Percentiles rank a stretch among this genome's conserved stretches.
Conservation (phyloP, 92 coral and sea anemone species). For the Epizoanthus scotinus region DNA sequence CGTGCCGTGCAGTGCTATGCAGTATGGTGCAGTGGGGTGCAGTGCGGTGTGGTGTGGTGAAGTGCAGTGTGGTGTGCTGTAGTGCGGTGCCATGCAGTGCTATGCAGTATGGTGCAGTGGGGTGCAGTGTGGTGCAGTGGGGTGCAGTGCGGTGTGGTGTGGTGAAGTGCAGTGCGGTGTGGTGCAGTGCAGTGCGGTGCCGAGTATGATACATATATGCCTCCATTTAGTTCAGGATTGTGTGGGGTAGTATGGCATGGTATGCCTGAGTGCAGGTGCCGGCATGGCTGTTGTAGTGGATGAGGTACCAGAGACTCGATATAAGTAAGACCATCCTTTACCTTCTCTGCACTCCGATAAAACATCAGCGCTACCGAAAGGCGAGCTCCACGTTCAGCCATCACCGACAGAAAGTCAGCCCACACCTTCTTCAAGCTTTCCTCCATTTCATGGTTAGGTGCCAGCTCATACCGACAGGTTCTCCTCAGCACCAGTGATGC, state of each 20-base stretch:
- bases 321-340: background rate
- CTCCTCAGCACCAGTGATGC: constrained; percentile 91
- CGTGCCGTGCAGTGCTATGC: no score
- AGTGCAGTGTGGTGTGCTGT: background rate
- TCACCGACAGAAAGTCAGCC: constrained; percentile 75
- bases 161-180: no score
- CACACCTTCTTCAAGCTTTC: constrained; percentile 80
- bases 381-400: constrained; percentile 94
- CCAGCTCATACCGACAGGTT: constrained; percentile 86
- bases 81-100: no score
- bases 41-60: no score
- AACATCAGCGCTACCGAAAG: constrained; percentile 95
- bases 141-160: no score
- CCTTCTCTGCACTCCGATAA: constrained; percentile 93
- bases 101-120: background rate
- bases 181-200: no score
- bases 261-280: background rate
- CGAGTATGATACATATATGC: background rate
- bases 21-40: no score
- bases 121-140: background rate
- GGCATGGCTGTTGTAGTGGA: background rate
- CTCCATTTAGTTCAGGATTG: background rate
- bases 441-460: constrained; percentile 89
- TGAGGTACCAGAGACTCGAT: background rate
- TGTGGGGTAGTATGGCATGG: background rate